These are phyloP conservation scores for Australoheros facetus DNA, from an alignment of 2,797 vertebrate genomes.

Conservation along the genomic window DNA sequence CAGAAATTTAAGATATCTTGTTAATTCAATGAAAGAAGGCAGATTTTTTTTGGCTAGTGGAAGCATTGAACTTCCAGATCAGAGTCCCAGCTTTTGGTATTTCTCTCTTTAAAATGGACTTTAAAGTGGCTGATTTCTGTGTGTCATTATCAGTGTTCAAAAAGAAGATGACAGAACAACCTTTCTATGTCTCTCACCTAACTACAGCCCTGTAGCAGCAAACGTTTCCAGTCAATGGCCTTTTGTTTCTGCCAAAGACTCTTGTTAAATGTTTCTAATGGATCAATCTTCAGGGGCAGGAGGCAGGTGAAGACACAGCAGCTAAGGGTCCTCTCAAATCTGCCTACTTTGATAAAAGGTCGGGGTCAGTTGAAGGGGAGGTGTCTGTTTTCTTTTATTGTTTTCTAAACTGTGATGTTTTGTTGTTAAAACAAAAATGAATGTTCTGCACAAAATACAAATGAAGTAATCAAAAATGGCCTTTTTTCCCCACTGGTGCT, in stretches of 20 bases:
- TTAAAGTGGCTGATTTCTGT: background rate
- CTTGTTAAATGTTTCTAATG: slow-evolving; percentile 37
- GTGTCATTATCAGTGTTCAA: background rate
- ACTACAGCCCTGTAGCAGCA: background rate
- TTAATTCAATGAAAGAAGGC: too few species aligned
- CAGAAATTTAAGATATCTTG: too few species aligned
- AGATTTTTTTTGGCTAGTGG: too few species aligned
- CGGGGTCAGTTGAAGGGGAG: slow-evolving; percentile 1
- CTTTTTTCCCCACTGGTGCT: slow-evolving; percentile 78
- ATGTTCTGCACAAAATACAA: slow-evolving; percentile 68
- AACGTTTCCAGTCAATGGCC: background rate
- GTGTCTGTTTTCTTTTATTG: background rate
- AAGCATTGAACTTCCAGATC: background rate
- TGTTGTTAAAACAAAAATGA: slow-evolving; percentile 65
- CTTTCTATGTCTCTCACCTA: background rate
- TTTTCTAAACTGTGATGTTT: slow-evolving; percentile 47
- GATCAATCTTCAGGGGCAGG: slow-evolving; percentile 2
- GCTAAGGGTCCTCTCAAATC: background rate
- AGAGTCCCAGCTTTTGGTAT: background rate
- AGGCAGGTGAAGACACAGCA: background rate
- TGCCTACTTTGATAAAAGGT: background rate
- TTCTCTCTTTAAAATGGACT: background rate
- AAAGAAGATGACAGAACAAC: background rate
- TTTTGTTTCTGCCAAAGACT: slow-evolving; percentile 68
- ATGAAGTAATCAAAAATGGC: slow-evolving; percentile 64